phyloP scores from a whole-genome alignment of 2,888 invertebrate genomes.

The Muscina levida region DNA sequence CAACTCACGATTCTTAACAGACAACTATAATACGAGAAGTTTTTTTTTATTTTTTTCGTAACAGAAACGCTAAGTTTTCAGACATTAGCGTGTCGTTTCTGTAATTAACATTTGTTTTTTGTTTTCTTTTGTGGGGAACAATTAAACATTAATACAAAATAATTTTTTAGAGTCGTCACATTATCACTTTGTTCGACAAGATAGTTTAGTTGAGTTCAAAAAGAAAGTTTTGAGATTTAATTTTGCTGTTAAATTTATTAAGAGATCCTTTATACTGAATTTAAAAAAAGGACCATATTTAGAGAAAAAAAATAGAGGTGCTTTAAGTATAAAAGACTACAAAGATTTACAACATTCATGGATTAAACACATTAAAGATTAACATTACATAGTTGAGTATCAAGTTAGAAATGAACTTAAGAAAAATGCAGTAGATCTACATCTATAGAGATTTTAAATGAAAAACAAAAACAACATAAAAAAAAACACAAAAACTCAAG shows the following conservation, averaged over 20 bases:
- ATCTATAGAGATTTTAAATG: background rate
- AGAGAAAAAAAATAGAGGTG: background rate
- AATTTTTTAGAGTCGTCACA: conserved; percentile 30
- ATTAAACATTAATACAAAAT: conserved; percentile 65
- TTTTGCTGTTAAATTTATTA: conserved; percentile 32
- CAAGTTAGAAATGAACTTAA: conserved; percentile 3
- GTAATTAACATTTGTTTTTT: conserved; percentile 22
- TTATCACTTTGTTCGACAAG: conserved; percentile 26
- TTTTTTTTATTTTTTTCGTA: conserved; percentile 38
- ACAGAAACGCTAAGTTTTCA: background rate
- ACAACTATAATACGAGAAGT: background rate
- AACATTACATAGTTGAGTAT: conserved; percentile 12
- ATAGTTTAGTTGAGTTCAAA: conserved; percentile 36
- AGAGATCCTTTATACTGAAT: background rate
- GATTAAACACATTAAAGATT: too few relatives aligned
- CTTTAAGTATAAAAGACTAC: conserved; percentile 25
- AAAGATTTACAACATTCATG: conserved; percentile 28
- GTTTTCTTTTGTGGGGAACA: conserved; percentile 53
- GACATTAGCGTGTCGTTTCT: conserved; percentile 10
- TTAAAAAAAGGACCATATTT: background rate
- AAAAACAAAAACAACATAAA: background rate
- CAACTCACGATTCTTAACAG: conserved; percentile 28
- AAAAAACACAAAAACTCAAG: background rate
- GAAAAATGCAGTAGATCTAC: background rate
- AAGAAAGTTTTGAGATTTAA: conserved; percentile 17